Evolutionary conservation across 1,140 invertebrate genomes (phyloP), one percentile per base, ranked within the genome.

Genomic region (Pseudachorutes palmiensis): DNA sequence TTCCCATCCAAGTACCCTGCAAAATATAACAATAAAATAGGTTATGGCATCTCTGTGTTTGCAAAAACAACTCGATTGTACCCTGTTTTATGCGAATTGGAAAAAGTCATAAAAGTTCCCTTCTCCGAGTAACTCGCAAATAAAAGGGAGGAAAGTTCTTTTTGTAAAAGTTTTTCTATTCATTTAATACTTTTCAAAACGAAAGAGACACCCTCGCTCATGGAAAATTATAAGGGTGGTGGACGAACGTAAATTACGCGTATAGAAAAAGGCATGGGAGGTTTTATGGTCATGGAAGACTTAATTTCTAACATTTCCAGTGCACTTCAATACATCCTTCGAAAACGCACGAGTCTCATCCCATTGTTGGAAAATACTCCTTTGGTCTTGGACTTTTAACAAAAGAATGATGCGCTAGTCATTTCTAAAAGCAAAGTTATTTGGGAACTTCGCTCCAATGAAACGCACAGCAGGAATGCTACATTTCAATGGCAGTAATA

Each of bases 1-100:
- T 49, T 51, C n/a, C 26, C 62, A 49, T 60, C 64, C 1, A 66
- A 73, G 32, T 68, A 66, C 55, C 45, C 71, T 67, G n/a, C n/a
- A n/a, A 60, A 26, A 64, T n/a, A 62, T 31, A 48, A 26, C 28
- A 58, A 51, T 33, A 62, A 51, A 65, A 65, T 51, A 22, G 19
- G 19, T 41, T 9, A 41, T 9, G 19, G 19, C 36, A 41, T 5
- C 5, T 9, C 36, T 41, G 36, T 9, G 5, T 41, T 9, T 9
- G 19, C 36, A 41, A 41, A 9, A 41, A 19, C 19, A 9, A 41
- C 36, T 41, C 36, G 36, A 19, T 19, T 9, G 19, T 5, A 19
- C 36, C 19, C 5, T 19, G 19, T 41, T 19, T 41, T 41, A n/a
- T n/a, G n/a, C n/a, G n/a, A n/a, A n/a, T n/a, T n/a, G n/a, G n/a